Conservation (phyloP, 2,888 invertebrate genomes). For the Pachliopta kotzebuea region DNA sequence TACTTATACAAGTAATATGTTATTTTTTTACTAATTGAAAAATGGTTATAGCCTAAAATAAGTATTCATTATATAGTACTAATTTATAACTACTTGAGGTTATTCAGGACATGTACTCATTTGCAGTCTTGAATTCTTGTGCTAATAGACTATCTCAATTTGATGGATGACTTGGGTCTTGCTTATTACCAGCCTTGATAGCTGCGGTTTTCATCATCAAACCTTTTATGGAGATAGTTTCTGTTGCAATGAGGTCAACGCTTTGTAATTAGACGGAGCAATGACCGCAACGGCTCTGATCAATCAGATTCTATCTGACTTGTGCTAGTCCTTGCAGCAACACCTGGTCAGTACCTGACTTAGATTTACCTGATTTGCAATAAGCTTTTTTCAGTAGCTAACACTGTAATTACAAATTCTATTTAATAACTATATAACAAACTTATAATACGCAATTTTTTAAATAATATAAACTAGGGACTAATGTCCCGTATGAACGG, state of each 20-base stretch:
- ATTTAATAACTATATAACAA: too few relatives aligned
- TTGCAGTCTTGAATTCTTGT: constrained; percentile 9
- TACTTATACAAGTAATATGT: too few relatives aligned
- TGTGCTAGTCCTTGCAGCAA: constrained; percentile 4
- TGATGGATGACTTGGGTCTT: constrained; percentile 24
- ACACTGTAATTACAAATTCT: background rate
- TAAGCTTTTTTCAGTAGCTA: background rate
- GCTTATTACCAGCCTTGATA: constrained; percentile 37
- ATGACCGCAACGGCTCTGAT: constrained; percentile 11
- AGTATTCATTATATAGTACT: background rate
- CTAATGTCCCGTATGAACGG: too few relatives aligned
- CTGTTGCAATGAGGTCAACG: constrained; percentile 24
- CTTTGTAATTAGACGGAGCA: constrained; percentile 20
- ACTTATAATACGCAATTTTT: too few relatives aligned
- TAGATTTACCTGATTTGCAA: background rate
- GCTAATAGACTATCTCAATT: constrained; percentile 22
- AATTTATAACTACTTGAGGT: background rate
- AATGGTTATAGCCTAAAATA: background rate
- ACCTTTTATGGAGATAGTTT: constrained; percentile 19
- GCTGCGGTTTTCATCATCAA: constrained; percentile 23
- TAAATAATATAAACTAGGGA: too few relatives aligned
- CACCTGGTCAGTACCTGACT: background rate
- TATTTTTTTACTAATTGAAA: too few relatives aligned
- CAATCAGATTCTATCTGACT: constrained; percentile 13
- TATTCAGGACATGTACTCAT: constrained; percentile 16